Conservation (phyloP, 2,113 vertebrate genomes). For the Tenebrosternarchus preto region DNA sequence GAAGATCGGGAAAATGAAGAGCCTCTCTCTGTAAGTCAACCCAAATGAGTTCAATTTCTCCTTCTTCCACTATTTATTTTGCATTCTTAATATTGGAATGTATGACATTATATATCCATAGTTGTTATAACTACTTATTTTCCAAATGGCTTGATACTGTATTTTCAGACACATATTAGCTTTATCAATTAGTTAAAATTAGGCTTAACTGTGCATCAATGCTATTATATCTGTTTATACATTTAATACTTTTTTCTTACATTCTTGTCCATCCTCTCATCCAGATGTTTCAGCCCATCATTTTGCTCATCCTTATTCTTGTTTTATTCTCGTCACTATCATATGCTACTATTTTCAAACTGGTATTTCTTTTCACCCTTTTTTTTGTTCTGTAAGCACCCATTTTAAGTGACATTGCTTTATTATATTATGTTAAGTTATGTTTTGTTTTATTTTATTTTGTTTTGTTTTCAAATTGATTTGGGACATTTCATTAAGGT, state of each 20-base stretch:
- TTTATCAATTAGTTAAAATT: no score
- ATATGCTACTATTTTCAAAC: constrained; percentile 98
- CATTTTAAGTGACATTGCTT: constrained; percentile 30
- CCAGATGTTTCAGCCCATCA: constrained; percentile 99
- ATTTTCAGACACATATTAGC: no score
- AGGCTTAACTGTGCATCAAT: not conserved
- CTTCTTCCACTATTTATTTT: no score
- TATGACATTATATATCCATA: no score
- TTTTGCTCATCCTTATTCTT: constrained; percentile 99
- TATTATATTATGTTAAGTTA: constrained; percentile 40
- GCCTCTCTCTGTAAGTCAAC: constrained; percentile 91
- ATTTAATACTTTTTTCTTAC: constrained; percentile 63
- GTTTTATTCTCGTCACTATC: constrained; percentile 99
- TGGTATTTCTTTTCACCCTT: constrained; percentile 95
- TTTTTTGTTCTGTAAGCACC: constrained; percentile 95
- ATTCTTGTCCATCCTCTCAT: constrained; percentile 67
- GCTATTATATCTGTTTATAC: constrained; percentile 4
- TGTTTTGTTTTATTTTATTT: constrained; percentile 79
- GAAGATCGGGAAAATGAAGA: constrained; percentile 88
- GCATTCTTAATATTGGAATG: no score
- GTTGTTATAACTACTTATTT: no score
- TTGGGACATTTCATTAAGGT: constrained; percentile 84
- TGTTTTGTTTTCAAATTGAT: constrained; percentile 79
- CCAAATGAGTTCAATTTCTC: not conserved
- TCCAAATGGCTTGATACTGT: no score